phyloP scores from a whole-genome alignment of 1,140 invertebrate species.

The Cyclargus thomasi region DNA sequence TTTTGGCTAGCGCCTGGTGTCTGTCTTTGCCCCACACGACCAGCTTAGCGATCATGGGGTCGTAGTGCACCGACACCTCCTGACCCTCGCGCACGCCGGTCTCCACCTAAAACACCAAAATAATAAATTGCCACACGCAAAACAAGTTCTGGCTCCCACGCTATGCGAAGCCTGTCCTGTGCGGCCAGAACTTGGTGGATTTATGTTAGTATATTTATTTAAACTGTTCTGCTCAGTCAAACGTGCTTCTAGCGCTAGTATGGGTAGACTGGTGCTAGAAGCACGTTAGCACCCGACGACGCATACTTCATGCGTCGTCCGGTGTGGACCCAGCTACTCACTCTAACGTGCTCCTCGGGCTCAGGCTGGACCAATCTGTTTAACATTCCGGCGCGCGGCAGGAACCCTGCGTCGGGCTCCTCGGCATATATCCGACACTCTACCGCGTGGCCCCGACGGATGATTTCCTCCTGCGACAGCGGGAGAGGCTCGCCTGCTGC shows the following conservation, averaged over 20 bases:
- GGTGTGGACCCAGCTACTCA: too few species aligned
- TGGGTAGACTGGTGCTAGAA: too few species aligned
- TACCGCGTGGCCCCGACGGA: slow-evolving; percentile 88
- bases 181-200: too few species aligned
- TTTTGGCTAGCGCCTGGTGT: slow-evolving; percentile 86
- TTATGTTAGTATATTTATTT: too few species aligned
- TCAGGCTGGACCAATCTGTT: slow-evolving; percentile 82
- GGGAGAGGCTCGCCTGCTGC: slow-evolving; percentile 92
- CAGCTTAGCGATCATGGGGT: slow-evolving; percentile 99
- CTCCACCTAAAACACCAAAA: slow-evolving; percentile 75
- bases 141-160: too few species aligned
- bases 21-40: slow-evolving; percentile 95
- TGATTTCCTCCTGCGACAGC: slow-evolving; percentile 85
- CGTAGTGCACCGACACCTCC: slow-evolving; percentile 97
- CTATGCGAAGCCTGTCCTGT: too few species aligned
- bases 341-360: slow-evolving; percentile 77
- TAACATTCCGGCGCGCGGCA: slow-evolving; percentile 90
- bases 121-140: too few species aligned
- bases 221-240: too few species aligned
- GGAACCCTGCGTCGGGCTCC: slow-evolving; percentile 86
- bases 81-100: slow-evolving; percentile 87
- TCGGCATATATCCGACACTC: slow-evolving; percentile 98
- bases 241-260: too few species aligned
- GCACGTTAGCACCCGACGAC: too few species aligned
- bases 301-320: too few species aligned